Conservation (phyloP, 1,140 invertebrate genomes). For the Cataglyphis hispanica region DNA sequence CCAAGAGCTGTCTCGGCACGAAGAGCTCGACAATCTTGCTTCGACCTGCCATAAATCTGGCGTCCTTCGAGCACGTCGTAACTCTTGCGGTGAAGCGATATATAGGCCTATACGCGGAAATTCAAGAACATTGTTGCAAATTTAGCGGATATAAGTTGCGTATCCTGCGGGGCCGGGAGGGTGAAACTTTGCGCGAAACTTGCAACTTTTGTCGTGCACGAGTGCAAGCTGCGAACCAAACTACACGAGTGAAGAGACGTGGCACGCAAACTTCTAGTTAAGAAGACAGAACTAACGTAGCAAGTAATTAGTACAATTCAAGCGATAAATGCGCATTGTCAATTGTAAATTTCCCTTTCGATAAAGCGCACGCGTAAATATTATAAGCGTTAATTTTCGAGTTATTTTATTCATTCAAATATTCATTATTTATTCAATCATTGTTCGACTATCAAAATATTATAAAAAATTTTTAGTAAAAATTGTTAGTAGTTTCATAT, state of each 20-base stretch:
- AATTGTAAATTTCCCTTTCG: background rate
- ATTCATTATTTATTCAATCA: background rate
- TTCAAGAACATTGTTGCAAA: conserved; percentile 60
- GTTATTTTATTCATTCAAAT: background rate
- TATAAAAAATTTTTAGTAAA: background rate
- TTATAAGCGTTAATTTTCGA: background rate
- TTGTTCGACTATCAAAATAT: background rate
- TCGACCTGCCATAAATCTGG: conserved; percentile 45
- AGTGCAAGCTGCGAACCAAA: conserved; percentile 19
- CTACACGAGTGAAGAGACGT: conserved; percentile 26
- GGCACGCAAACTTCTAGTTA: conserved; percentile 45
- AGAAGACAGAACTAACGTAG: conserved; percentile 21
- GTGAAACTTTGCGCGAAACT: conserved; percentile 1
- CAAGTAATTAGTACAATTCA: conserved; percentile 15
- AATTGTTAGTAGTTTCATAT: background rate
- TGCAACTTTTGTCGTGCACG: conserved; percentile 39
- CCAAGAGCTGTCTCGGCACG: conserved; percentile 22
- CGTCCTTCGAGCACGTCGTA: conserved; percentile 39
- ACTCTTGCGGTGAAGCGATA: conserved; percentile 19
- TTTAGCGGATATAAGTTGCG: conserved; percentile 54
- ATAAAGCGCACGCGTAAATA: background rate
- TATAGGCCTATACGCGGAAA: conserved; percentile 34
- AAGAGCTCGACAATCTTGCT: conserved; percentile 51
- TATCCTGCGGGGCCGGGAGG: background rate
- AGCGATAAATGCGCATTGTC: conserved; percentile 33